Evolutionary conservation across 1,140 invertebrate genomes (phyloP).

Genomic region (Lethocerus indicus): DNA sequence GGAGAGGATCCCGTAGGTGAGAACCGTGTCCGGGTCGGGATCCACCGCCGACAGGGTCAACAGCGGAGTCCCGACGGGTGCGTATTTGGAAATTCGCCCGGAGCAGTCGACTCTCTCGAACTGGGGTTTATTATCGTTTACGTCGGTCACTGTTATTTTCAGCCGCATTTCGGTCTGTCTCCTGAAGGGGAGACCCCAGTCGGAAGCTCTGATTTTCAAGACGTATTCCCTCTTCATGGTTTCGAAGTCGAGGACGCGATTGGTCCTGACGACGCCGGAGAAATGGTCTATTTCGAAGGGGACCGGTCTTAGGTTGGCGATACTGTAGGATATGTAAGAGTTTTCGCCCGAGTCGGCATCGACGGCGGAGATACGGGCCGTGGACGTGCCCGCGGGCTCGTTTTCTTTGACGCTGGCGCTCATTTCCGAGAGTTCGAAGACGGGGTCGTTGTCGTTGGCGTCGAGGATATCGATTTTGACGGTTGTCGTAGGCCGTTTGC

Average conservation of each 20-base stretch:
- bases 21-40: constrained; percentile 75
- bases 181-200: constrained; percentile 83
- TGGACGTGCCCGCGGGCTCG: constrained; percentile 62
- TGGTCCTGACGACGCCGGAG: constrained; percentile 71
- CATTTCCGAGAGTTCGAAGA: constrained; percentile 54
- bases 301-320: constrained; percentile 71
- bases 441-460: constrained; percentile 82
- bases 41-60: constrained; percentile 84
- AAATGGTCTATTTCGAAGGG: constrained; percentile 95
- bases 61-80: constrained; percentile 64
- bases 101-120: constrained; percentile 70
- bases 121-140: constrained; percentile 87
- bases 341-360: constrained; percentile 89
- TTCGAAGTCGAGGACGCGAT: constrained; percentile 75
- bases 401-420: constrained; percentile 66
- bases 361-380: constrained; percentile 63
- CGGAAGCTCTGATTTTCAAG: constrained; percentile 72
- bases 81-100: constrained; percentile 61
- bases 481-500: constrained; percentile 75
- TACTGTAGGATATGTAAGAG: constrained; percentile 87
- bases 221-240: constrained; percentile 68
- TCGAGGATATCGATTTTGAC: constrained; percentile 77
- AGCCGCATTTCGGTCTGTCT: constrained; percentile 78
- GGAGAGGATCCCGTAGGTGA: constrained; percentile 71
- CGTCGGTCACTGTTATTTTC: constrained; percentile 59